phyloP scores from a whole-genome alignment of 1,140 invertebrate genomes.

The Aporrectodea caliginosa region DNA sequence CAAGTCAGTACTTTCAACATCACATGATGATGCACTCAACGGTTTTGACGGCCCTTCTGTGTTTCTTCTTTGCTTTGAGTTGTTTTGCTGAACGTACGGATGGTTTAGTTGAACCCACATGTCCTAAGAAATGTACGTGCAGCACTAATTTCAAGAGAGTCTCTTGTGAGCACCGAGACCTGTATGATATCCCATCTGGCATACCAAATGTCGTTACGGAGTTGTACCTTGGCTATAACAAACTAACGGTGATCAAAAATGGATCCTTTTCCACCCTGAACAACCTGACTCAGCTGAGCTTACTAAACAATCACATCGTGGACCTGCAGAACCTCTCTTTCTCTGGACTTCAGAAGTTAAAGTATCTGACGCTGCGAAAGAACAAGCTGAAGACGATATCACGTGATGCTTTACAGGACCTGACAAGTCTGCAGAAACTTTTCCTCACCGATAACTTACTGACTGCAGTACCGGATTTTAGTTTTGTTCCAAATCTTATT shows the following conservation, averaged over 20 bases:
- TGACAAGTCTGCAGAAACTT: not conserved
- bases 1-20: no score
- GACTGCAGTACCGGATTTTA: not conserved
- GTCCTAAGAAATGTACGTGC: no score
- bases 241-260: not conserved
- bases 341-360: not conserved
- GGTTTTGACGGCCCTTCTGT: no score
- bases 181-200: not conserved
- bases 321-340: not conserved
- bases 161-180: no score
- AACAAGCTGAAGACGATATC: not conserved
- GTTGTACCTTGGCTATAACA: not conserved
- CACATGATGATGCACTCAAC: no score
- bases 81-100: no score
- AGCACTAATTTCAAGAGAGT: no score
- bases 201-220: not conserved
- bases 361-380: not conserved
- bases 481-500: not conserved
- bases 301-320: not conserved
- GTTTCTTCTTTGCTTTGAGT: no score
- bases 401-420: not conserved
- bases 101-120: no score
- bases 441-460: not conserved
- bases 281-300: not conserved
- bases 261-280: not conserved